phyloP scores from a whole-genome alignment of 2,113 vertebrate species.

The Aplodontia rufa region DNA sequence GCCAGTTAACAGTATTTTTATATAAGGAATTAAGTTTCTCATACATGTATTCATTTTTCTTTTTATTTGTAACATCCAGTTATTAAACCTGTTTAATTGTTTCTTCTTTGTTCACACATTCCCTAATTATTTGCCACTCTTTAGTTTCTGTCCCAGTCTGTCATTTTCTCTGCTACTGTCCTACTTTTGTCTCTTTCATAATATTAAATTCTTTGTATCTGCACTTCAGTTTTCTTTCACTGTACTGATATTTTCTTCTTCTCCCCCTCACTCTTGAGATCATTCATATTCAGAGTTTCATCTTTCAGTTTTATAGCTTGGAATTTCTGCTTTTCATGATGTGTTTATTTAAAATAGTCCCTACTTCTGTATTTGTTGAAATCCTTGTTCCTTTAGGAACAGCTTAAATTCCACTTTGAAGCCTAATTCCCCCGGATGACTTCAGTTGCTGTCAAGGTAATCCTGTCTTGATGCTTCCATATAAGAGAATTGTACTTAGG shows the following conservation, averaged over 20 bases:
- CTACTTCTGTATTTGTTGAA: neutral
- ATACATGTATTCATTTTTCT: neutral
- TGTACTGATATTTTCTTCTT: neutral
- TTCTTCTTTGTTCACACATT: neutral
- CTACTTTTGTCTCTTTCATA: neutral
- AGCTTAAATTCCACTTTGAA: neutral
- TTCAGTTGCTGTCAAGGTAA: neutral
- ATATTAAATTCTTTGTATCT: neutral
- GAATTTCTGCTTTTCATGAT: slow-evolving; percentile 8
- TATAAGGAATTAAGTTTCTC: neutral
- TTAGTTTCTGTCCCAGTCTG: neutral
- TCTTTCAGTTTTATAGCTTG: neutral
- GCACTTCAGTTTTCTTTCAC: neutral
- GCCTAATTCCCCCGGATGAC: neutral
- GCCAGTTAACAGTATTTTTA: neutral
- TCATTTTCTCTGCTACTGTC: neutral
- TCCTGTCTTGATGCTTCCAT: neutral
- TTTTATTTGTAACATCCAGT: neutral
- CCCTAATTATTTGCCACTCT: neutral
- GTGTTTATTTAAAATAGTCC: neutral
- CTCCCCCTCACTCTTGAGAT: neutral
- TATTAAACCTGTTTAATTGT: neutral
- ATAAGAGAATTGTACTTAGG: neutral
- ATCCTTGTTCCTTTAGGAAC: neutral
- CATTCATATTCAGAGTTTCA: neutral